Percentiles rank a stretch among this genome's conserved stretches.
Conservation (phyloP, 2,797 vertebrate genomes). For the Lepilemur ruficaudatus region DNA sequence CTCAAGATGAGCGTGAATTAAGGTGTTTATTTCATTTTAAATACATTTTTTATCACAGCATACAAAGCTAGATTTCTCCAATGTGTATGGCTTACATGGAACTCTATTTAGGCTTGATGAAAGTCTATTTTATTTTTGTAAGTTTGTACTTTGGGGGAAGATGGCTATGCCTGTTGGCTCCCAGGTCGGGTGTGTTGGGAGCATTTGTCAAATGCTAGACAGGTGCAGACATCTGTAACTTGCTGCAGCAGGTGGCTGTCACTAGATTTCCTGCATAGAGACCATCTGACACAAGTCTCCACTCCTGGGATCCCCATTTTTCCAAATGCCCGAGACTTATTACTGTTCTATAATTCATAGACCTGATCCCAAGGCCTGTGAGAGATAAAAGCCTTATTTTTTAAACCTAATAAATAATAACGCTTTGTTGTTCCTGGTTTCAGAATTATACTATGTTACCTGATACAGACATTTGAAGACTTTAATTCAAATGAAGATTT, state of each 20-base stretch:
- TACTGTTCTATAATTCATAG: background rate
- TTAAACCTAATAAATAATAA: background rate
- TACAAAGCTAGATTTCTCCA: background rate
- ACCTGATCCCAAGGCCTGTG: background rate
- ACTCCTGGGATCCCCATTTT: conserved; percentile 17
- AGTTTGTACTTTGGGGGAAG: background rate
- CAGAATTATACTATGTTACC: background rate
- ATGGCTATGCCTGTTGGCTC: background rate
- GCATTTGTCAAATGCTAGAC: conserved; percentile 12
- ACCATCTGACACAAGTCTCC: background rate
- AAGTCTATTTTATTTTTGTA: background rate
- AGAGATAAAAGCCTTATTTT: background rate
- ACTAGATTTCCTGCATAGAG: background rate
- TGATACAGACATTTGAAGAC: background rate
- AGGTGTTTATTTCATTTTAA: conserved; percentile 18
- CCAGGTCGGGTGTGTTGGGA: background rate
- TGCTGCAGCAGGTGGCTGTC: conserved; percentile 25
- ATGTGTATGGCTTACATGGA: accelerated
- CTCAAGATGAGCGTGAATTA: conserved; percentile 1
- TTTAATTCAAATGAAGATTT: conserved; percentile 55
- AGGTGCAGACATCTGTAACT: conserved; percentile 21
- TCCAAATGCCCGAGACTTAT: background rate
- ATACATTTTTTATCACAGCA: background rate
- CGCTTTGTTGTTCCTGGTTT: background rate
- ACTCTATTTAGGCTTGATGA: background rate